A percentile compares a stretch with the other conserved stretches of the same genome.
Evolutionary conservation across 2,888 invertebrate species (phyloP).

Genomic region (Dioctria rufipes): DNA sequence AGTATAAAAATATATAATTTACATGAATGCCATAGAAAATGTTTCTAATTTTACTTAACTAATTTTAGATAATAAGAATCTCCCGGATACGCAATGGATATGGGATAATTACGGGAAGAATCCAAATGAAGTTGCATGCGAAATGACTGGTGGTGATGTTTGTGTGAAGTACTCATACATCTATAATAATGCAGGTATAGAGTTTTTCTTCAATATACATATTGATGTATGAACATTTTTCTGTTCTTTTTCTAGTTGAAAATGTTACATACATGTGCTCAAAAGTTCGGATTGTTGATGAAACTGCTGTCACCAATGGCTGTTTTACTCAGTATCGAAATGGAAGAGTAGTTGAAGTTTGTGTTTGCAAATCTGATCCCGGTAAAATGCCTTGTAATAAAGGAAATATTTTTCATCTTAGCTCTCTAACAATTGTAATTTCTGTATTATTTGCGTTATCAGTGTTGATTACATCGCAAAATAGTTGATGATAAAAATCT

Average conservation of each 20-base stretch:
- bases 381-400: constrained; percentile 72
- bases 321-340: constrained; percentile 74
- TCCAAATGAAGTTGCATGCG: constrained; percentile 73
- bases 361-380: constrained; percentile 72
- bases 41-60: too few species aligned
- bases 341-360: constrained; percentile 73
- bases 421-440: background rate
- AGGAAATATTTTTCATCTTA: constrained; percentile 47
- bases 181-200: constrained; percentile 76
- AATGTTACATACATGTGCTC: constrained; percentile 82
- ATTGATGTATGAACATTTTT: too few species aligned
- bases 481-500: background rate
- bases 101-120: constrained; percentile 73
- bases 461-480: background rate
- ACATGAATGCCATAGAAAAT: too few species aligned
- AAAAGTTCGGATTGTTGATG: constrained; percentile 73
- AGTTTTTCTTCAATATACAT: background rate
- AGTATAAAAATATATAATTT: constrained; percentile 69
- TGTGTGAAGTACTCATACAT: constrained; percentile 78
- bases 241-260: constrained; percentile 72
- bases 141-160: constrained; percentile 75
- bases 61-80: constrained; percentile 74
- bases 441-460: background rate
- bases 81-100: constrained; percentile 77
- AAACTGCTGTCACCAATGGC: constrained; percentile 73